Evolutionary conservation across 1,140 invertebrate genomes (phyloP).

Genomic region (Homarus americanus): DNA sequence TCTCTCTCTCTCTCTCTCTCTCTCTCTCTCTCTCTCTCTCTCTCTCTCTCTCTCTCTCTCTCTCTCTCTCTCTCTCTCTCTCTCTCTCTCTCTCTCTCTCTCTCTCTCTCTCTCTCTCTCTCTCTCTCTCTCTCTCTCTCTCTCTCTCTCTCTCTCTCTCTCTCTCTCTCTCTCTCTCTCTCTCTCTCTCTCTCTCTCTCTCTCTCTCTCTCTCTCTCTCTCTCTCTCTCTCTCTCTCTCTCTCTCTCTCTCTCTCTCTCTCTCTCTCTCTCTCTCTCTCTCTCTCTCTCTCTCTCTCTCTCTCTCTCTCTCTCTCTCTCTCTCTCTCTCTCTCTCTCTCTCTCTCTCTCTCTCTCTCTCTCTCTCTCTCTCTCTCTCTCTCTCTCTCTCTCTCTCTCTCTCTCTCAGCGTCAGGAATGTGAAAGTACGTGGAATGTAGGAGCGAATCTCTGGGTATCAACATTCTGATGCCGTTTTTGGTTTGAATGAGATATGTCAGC

Average conservation of each 20-base stretch:
- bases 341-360: constrained; percentile 29
- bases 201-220: constrained; percentile 28
- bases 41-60: constrained; percentile 32
- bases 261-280: constrained; percentile 12
- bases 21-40: constrained; percentile 26
- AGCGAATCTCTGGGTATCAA: too few species aligned
- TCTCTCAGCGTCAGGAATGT: neutral
- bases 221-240: constrained; percentile 32
- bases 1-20: constrained; percentile 17
- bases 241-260: constrained; percentile 32
- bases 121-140: constrained; percentile 17
- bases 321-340: constrained; percentile 17
- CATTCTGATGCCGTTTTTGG: too few species aligned
- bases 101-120: neutral
- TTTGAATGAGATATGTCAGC: too few species aligned
- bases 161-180: constrained; percentile 29
- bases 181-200: constrained; percentile 25
- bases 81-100: neutral
- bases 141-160: constrained; percentile 27
- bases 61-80: constrained; percentile 29
- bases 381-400: constrained; percentile 26
- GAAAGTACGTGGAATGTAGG: too few species aligned
- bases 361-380: constrained; percentile 25
- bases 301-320: constrained; percentile 16
- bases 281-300: neutral